Evolutionary conservation across 2,888 invertebrate genomes (phyloP), one percentile per base, ranked within the genome.

Genomic region (Caprella mutica): DNA sequence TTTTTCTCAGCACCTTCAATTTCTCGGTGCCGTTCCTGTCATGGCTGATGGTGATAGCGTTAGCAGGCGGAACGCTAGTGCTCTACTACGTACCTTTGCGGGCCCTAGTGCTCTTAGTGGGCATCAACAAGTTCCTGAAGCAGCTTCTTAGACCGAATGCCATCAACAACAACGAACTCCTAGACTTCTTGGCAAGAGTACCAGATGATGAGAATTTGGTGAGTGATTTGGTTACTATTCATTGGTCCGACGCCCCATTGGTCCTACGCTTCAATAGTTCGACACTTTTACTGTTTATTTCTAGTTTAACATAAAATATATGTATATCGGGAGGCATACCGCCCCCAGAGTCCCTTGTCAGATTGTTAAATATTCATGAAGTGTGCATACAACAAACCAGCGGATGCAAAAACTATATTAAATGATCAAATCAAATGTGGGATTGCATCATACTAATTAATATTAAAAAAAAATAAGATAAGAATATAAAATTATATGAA

Each of bases 21-120:
- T 98, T 96, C 77, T 91, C 93, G 61, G 87, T 94, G 72, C 93
- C 96, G 64, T 96, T 93, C 77, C 76, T 98, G 67, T 93, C 94
- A 69, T 88, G 86, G 77, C 77, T 98, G 73, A 91, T 93, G 19
- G 85, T 94, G 67, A 74, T 84, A 39, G 78, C 89, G 68, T 75
- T 92, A 52, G 72, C 83, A 58, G 76, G 82, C 50, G 87, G 82
- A 12, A 81, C 83, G 67, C 66, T 87, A 52, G 83, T 96, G 9
- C 76, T 97, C 19, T 96, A 93, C 71, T 79, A 85, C 67, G 81
- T 98, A 70, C 94, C 96, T 38, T 74, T 94, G 52, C 80, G 66
- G 21, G 88, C 86, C 72, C 77, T 97, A 46, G 79, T 97, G 52
- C 82, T 97, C 79, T 79, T 83, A 19, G 96, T 94, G 93, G 97